phyloP scores from a whole-genome alignment of 2,113 vertebrate genomes.

The Vanacampus margaritifer region DNA sequence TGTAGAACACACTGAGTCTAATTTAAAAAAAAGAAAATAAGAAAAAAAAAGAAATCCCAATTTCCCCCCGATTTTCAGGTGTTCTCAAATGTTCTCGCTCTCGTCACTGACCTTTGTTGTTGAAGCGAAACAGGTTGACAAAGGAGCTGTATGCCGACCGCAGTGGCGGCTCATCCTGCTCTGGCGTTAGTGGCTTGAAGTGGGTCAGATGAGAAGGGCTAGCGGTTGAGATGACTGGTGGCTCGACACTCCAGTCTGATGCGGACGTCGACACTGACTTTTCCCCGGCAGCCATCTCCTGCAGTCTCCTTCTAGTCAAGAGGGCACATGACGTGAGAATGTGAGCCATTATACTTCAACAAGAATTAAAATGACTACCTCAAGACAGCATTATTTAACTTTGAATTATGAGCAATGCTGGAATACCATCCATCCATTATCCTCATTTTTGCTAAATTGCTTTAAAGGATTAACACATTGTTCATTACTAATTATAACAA shows the following conservation, averaged over 20 bases:
- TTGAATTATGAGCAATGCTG: neutral
- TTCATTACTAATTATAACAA: too few species aligned
- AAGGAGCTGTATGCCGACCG: constrained; percentile 98
- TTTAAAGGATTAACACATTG: neutral
- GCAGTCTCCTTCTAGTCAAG: constrained; percentile 55
- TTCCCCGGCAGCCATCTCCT: constrained; percentile 92
- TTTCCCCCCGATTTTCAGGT: neutral
- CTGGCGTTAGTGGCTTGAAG: constrained; percentile 95
- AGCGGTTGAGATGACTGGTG: constrained; percentile 74
- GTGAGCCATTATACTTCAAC: neutral
- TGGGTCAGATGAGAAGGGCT: constrained; percentile 95
- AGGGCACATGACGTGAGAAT: neutral
- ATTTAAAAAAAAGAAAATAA: neutral
- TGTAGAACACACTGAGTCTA: neutral
- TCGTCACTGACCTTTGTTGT: constrained; percentile 82
- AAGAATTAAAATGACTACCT: too few species aligned
- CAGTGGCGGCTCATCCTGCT: constrained; percentile 93
- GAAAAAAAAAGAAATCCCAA: too few species aligned
- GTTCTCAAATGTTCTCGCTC: neutral
- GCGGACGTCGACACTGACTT: constrained; percentile 78
- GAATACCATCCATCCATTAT: neutral
- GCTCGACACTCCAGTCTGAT: constrained; percentile 77
- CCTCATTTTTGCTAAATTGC: neutral
- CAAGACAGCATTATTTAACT: too few species aligned
- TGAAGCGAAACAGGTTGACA: constrained; percentile 96